Base-by-base conservation (phyloP, 2,797 vertebrate species). In the Podarcis siculus region DNA sequence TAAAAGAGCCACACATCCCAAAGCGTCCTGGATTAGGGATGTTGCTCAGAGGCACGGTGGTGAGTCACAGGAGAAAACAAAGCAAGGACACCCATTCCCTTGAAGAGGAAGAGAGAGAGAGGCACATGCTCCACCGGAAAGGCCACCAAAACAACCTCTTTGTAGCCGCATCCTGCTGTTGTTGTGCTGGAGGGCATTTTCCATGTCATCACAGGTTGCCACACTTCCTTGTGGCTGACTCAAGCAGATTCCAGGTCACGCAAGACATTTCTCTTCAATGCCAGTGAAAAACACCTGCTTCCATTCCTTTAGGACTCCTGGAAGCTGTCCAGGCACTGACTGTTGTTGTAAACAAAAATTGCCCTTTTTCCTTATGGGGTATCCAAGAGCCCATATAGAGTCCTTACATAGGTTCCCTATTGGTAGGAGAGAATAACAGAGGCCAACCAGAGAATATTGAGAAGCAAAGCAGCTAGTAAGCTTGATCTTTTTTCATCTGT, bases 51-150 rank as follows among this genome's bases (percentile, higher is more conserved):
- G 13, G n/a, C 27, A n/a, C 1, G 2, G 17, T 76, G 72, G 17
- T 85, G 72, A 76, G 25, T 64, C 72, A 42, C 83, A 76, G 2
- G 15, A 37, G 32, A 39, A 86, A 80, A 80, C 45, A 72, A 72
- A 72, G 66, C 32, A 5, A 8, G 6, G 32, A 58, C 25, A 32
- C 45, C 77, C 30, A 5, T 78, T 32, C 27, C 30, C 21, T n/a
- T 30, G 30, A 69, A 45, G 81, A n/a, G 30, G 83, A 72, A 5
- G 25, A 4, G 10, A 23, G 15, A 10, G 2, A n/a, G 66, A 86
- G 49, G n/a, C 32, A n/a, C 86, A 61, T 3, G 86, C 86, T 64
- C 42, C 55, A 87, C 86, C 78, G 27, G 78, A 81, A 87, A 81
- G 30, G 86, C 78, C 37, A 64, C 67, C 49, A 58, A 72, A 71